Evolutionary conservation across 1,140 invertebrate genomes (phyloP).

Genomic region (Schlechtendalia chinensis): DNA sequence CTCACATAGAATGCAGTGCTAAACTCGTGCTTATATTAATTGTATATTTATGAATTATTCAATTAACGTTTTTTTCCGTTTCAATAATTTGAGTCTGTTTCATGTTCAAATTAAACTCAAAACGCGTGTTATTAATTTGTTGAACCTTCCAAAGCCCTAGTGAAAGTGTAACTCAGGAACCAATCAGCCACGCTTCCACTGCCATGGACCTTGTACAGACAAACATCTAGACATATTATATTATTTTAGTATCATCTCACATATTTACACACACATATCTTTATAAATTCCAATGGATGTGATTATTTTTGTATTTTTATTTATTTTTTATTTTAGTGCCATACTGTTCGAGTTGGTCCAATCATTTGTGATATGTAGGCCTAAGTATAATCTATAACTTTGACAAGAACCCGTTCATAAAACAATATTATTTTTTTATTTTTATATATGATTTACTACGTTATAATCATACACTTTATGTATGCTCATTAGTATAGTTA

Average conservation of each 20-base stretch:
- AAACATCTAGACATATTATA: background rate
- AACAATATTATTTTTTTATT: background rate
- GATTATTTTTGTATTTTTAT: constrained; percentile 13
- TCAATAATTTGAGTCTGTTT: background rate
- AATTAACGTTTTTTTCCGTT: background rate
- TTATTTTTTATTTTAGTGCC: constrained; percentile 19
- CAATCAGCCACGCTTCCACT: constrained; percentile 45
- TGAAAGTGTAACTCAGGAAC: background rate
- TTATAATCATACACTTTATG: background rate
- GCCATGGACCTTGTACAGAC: constrained; percentile 39
- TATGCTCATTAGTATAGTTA: constrained; percentile 8
- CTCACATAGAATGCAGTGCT: no score
- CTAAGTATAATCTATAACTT: constrained; percentile 22
- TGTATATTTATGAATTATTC: background rate
- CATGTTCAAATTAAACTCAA: no score
- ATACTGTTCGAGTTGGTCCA: constrained; percentile 44
- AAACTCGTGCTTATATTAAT: background rate
- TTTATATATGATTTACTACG: background rate
- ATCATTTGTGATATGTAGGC: constrained; percentile 43
- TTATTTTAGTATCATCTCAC: constrained; percentile 30
- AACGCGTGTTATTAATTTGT: background rate
- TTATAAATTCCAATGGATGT: constrained; percentile 19
- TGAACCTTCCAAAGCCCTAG: background rate
- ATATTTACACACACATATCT: constrained; percentile 29
- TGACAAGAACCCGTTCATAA: background rate